Evolutionary conservation across 2,113 vertebrate genomes (phyloP).

Genomic region (Lontra canadensis): DNA sequence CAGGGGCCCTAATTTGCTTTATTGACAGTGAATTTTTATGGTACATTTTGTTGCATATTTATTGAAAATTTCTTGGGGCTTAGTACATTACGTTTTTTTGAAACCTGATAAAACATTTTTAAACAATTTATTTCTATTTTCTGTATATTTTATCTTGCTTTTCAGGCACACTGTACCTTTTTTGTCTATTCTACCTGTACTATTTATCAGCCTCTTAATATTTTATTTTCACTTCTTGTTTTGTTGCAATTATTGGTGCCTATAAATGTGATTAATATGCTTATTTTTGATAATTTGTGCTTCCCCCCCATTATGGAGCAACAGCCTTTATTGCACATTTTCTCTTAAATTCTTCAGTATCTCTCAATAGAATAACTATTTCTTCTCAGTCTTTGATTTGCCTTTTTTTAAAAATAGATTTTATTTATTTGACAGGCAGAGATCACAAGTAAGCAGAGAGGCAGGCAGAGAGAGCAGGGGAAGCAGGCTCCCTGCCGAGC

Average conservation of each 20-base stretch:
- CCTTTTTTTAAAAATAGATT: too few species aligned
- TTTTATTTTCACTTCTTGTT: neutral
- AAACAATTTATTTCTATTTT: neutral
- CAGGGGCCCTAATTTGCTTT: neutral
- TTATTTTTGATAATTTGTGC: neutral
- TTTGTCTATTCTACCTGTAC: neutral
- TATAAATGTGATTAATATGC: neutral
- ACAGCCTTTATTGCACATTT: neutral
- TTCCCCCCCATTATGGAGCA: neutral
- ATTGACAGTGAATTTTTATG: neutral
- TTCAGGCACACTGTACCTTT: neutral
- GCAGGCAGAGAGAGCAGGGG: too few species aligned
- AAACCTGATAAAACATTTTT: neutral
- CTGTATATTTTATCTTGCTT: neutral
- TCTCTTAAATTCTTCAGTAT: neutral
- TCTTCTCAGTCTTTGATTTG: neutral
- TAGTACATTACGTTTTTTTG: neutral
- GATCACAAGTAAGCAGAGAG: too few species aligned
- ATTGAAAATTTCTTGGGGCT: neutral
- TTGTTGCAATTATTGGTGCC: neutral
- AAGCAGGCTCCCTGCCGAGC: too few species aligned
- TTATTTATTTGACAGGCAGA: too few species aligned
- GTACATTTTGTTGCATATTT: neutral
- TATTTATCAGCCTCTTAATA: neutral
- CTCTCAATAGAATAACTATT: neutral